phyloP scores from a whole-genome alignment of 2,888 invertebrate genomes.

The Smittia sp. region DNA sequence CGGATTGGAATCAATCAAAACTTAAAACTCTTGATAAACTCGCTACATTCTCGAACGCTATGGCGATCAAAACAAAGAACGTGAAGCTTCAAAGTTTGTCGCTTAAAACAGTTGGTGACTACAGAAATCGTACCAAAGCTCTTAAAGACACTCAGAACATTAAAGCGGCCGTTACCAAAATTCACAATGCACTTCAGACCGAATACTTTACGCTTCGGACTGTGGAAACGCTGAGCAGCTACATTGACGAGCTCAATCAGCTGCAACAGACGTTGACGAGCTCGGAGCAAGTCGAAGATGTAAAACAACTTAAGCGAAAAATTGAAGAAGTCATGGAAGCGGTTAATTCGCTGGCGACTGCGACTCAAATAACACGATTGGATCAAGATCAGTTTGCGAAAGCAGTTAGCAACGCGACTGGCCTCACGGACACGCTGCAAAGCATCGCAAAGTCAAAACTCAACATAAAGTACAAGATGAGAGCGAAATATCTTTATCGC shows the following conservation, averaged over 20 bases:
- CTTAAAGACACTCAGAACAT: too few relatives aligned
- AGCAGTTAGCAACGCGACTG: not conserved
- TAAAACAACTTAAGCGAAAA: not conserved
- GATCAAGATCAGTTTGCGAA: not conserved
- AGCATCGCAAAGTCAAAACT: not conserved
- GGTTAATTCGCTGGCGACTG: not conserved
- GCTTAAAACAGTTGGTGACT: too few relatives aligned
- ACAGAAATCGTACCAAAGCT: too few relatives aligned
- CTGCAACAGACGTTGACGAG: not conserved
- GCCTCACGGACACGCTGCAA: not conserved
- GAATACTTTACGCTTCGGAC: not conserved
- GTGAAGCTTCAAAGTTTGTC: too few relatives aligned
- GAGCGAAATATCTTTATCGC: not conserved
- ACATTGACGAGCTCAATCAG: not conserved
- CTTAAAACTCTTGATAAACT: too few relatives aligned
- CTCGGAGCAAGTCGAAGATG: not conserved
- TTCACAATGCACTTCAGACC: too few relatives aligned
- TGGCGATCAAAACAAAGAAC: too few relatives aligned
- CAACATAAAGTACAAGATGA: not conserved
- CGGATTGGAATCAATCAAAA: too few relatives aligned
- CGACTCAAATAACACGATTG: not conserved
- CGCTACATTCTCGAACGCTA: too few relatives aligned
- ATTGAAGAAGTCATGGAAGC: not conserved
- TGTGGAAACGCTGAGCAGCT: not conserved
- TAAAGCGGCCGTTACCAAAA: too few relatives aligned